phyloP scores from a whole-genome alignment of 2,113 vertebrate species.

The Hylia prasina region DNA sequence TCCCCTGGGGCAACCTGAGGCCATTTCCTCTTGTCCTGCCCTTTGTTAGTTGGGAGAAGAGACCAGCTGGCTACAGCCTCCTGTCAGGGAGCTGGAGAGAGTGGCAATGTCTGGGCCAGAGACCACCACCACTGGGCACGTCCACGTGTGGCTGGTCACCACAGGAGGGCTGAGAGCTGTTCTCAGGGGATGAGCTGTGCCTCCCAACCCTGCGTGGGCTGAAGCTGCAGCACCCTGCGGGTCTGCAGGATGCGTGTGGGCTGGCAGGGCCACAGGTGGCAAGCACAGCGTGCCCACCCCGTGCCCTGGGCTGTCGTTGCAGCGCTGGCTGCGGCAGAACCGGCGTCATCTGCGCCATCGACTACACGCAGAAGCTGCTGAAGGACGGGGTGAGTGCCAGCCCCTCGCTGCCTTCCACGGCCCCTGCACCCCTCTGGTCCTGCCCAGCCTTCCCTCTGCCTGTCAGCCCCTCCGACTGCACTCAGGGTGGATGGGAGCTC shows the following conservation, averaged over 20 bases:
- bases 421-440: not conserved
- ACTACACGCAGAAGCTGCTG: constrained; percentile 91
- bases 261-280: not conserved
- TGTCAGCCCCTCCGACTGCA: too few species aligned
- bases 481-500: not conserved
- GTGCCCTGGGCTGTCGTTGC: constrained; percentile 13
- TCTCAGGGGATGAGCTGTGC: not conserved
- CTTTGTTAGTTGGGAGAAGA: not conserved
- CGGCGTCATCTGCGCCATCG: constrained; percentile 89
- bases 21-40: not conserved
- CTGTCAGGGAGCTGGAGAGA: not conserved
- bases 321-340: constrained; percentile 97
- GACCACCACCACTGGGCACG: not conserved
- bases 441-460: not conserved
- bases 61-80: not conserved
- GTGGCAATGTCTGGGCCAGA: not conserved
- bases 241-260: not conserved
- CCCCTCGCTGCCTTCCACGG: accelerated
- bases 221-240: not conserved
- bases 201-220: accelerated
- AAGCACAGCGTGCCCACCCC: not conserved
- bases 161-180: not conserved
- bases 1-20: not conserved
- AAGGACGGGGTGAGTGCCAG: constrained; percentile 80
- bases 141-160: not conserved